phyloP scores from a whole-genome alignment of 1,140 invertebrate species.

The Lanistes nyassanus region DNA sequence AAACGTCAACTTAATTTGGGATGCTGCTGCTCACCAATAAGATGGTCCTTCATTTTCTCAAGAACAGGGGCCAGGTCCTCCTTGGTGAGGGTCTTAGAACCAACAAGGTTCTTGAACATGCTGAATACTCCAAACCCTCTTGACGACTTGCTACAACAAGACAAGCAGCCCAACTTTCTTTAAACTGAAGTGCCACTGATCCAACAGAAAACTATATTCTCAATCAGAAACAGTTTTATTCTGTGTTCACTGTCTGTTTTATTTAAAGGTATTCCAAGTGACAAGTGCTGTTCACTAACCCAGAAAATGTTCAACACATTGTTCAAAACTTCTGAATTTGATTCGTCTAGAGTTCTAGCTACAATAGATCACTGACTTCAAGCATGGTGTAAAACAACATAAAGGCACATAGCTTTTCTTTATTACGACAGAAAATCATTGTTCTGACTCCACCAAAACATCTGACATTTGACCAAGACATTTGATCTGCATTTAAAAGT shows the following conservation, averaged over 20 bases:
- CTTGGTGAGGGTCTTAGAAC: slow-evolving; percentile 69
- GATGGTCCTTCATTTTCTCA: slow-evolving; percentile 95
- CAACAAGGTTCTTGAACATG: slow-evolving; percentile 81
- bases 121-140: slow-evolving; percentile 64
- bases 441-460: no score
- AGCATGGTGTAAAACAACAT: no score
- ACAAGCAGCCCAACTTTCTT: not conserved
- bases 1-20: no score
- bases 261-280: not conserved
- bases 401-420: no score
- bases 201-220: not conserved
- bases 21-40: slow-evolving; percentile 74
- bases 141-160: slow-evolving; percentile 27
- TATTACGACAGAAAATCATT: no score
- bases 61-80: slow-evolving; percentile 84
- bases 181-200: not conserved
- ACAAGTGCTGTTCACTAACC: not conserved
- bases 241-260: not conserved
- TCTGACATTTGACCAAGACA: no score
- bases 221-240: not conserved
- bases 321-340: not conserved
- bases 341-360: no score
- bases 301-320: not conserved
- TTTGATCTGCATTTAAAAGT: no score
- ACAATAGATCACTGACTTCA: no score